Evolutionary conservation across 2,888 invertebrate species (phyloP).

Genomic region (Timema podura): DNA sequence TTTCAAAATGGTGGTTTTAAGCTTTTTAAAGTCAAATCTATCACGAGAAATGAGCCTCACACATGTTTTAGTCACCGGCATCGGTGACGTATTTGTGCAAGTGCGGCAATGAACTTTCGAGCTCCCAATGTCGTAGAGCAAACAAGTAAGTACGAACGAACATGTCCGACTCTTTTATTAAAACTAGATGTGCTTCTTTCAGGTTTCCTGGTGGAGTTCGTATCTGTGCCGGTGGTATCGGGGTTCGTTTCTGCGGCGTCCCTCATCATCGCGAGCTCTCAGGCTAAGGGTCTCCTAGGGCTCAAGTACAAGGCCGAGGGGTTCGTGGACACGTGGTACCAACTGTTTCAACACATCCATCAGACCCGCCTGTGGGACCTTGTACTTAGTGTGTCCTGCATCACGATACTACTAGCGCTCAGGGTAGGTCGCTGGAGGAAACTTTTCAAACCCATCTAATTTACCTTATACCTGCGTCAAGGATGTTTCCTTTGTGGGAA

Average conservation of each 20-base stretch:
- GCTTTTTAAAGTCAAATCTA: too few species aligned
- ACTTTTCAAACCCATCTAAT: not conserved
- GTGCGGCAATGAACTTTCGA: too few species aligned
- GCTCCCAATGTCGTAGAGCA: too few species aligned
- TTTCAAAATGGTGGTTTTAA: too few species aligned
- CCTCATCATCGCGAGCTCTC: conserved; percentile 68
- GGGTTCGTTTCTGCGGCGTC: conserved; percentile 76
- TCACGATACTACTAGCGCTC: conserved; percentile 55
- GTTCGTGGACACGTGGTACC: conserved; percentile 57
- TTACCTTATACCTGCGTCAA: too few species aligned
- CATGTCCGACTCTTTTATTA: too few species aligned
- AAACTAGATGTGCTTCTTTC: conserved; percentile 25
- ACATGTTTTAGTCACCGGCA: too few species aligned
- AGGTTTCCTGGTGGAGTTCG: conserved; percentile 71
- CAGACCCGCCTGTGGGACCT: conserved; percentile 57
- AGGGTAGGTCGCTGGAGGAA: conserved; percentile 49
- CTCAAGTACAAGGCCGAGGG: conserved; percentile 57
- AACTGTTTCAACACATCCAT: conserved; percentile 52
- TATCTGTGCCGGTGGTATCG: conserved; percentile 68
- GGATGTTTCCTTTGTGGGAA: too few species aligned
- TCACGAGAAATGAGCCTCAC: too few species aligned
- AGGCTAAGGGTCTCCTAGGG: conserved; percentile 65
- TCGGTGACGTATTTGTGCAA: too few species aligned
- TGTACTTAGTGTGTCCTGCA: conserved; percentile 58
- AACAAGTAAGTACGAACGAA: too few species aligned